Percentiles rank a stretch among this genome's conserved stretches.
Evolutionary conservation across 2,888 invertebrate genomes (phyloP).

Genomic region (Esperia sulphurella): DNA sequence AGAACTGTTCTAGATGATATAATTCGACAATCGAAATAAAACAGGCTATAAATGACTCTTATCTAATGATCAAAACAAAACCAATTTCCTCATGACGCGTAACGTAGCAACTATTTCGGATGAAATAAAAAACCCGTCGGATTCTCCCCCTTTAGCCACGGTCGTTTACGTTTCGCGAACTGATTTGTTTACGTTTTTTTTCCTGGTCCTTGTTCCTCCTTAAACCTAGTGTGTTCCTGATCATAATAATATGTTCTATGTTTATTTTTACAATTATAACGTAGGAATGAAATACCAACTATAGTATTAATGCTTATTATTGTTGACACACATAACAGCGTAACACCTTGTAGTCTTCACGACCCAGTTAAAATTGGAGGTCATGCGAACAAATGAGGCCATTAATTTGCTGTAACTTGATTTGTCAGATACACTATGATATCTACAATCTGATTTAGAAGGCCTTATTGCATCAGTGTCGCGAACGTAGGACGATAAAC

Average conservation of each 20-base stretch:
- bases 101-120: conserved; percentile 20
- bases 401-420: conserved; percentile 17
- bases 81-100: conserved; percentile 32
- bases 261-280: neutral
- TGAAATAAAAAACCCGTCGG: conserved; percentile 52
- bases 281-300: neutral
- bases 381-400: conserved; percentile 23
- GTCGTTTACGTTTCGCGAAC: conserved; percentile 36
- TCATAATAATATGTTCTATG: neutral
- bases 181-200: conserved; percentile 58
- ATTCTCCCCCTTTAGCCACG: conserved; percentile 47
- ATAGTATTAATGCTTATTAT: neutral
- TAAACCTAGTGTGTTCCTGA: neutral
- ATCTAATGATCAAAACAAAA: conserved; percentile 12
- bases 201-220: conserved; percentile 12
- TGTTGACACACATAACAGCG: conserved; percentile 1
- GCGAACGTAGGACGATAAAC: conserved; percentile 24
- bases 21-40: neutral
- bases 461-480: conserved; percentile 27
- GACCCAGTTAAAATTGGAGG: conserved; percentile 21
- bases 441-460: conserved; percentile 22
- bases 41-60: neutral
- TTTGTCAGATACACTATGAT: conserved; percentile 9
- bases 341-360: conserved; percentile 12
- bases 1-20: no score